A percentile compares a stretch with the other conserved stretches of the same genome.
These are phyloP conservation scores for Leiothrix lutea DNA, from an alignment of 2,113 vertebrate genomes.

Conservation along the genomic window DNA sequence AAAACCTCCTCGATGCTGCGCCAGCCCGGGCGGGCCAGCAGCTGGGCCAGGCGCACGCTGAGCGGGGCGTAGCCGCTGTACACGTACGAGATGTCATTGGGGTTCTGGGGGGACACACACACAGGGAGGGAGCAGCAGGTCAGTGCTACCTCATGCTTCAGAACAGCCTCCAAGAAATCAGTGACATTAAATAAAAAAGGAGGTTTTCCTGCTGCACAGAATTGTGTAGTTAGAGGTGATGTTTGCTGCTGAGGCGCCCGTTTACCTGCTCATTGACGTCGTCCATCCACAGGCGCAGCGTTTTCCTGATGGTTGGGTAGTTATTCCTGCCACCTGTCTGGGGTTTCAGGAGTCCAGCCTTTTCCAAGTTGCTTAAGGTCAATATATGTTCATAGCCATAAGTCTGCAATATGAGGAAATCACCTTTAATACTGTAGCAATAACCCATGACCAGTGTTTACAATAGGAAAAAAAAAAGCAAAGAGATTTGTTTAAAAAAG, in stretches of 20 bases:
- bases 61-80: constrained; percentile 96
- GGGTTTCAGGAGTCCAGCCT: constrained; percentile 86
- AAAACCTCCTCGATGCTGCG: constrained; percentile 96
- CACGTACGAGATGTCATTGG: constrained; percentile 95
- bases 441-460: background rate
- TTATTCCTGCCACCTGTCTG: constrained; percentile 89
- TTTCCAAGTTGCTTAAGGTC: constrained; percentile 93
- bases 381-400: constrained; percentile 95
- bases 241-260: accelerated
- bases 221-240: accelerated
- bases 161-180: background rate
- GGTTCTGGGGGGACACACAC: constrained; percentile 78
- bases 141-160: background rate
- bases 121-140: background rate
- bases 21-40: constrained; percentile 93
- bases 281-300: constrained; percentile 96
- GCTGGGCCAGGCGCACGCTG: constrained; percentile 91
- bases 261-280: constrained; percentile 94
- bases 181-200: accelerated
- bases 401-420: constrained; percentile 74
- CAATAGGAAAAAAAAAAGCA: background rate
- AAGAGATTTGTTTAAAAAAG: background rate
- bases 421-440: background rate
- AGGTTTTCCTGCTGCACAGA: background rate
- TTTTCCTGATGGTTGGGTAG: constrained; percentile 95